Conservation (phyloP, 1,140 invertebrate species). For the Ditylenchus dipsaci region DNA sequence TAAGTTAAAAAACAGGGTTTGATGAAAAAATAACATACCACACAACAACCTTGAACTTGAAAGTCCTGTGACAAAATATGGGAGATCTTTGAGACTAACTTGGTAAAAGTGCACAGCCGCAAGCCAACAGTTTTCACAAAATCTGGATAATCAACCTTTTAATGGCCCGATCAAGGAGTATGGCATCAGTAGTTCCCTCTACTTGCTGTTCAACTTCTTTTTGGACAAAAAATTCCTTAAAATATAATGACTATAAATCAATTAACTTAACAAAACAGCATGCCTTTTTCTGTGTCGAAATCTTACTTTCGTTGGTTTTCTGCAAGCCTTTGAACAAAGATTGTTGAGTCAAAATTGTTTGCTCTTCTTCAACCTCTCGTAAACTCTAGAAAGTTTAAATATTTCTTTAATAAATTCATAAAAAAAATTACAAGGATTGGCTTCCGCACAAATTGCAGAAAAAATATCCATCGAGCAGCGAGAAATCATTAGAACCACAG, state of each 20-base stretch:
- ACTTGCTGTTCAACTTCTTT: not conserved
- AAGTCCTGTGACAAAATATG: not conserved
- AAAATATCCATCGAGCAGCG: conserved; percentile 1
- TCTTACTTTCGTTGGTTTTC: not conserved
- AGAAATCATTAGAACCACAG: not conserved
- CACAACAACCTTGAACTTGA: not conserved
- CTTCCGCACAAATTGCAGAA: conserved; percentile 7
- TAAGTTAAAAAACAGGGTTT: not conserved
- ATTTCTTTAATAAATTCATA: not conserved
- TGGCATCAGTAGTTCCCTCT: not conserved
- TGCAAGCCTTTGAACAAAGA: not conserved
- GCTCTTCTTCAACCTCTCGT: not conserved
- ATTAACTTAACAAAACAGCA: not conserved
- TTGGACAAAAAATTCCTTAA: not conserved
- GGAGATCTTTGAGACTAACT: conserved; percentile 5
- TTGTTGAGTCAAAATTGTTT: not conserved
- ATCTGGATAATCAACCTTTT: conserved; percentile 1
- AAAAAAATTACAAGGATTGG: conserved; percentile 4
- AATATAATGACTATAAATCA: not conserved
- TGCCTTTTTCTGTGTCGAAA: not conserved
- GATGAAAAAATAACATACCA: not conserved
- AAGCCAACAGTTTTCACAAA: conserved; percentile 1
- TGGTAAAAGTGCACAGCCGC: conserved; percentile 4
- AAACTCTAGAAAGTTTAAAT: not conserved
- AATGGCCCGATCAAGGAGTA: not conserved